These are phyloP conservation scores for Sinocyclocheilus maitianheensis DNA, from an alignment of 2,113 vertebrate species.

Conservation along the genomic window DNA sequence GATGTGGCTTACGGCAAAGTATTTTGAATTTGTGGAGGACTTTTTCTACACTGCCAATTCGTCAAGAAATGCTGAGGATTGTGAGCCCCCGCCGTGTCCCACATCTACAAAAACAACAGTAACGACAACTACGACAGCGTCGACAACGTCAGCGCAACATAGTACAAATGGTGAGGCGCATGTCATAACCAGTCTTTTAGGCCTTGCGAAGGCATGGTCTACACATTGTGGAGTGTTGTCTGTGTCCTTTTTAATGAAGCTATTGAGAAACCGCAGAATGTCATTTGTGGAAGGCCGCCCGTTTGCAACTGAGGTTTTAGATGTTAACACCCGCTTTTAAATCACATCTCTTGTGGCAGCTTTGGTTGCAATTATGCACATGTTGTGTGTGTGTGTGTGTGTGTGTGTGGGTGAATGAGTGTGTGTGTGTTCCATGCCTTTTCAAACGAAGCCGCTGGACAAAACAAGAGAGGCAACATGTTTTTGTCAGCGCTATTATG, in stretches of 20 bases:
- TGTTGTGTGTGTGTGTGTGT: not conserved
- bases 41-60: constrained; percentile 69
- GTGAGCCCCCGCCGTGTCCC: constrained; percentile 72
- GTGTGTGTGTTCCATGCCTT: constrained; percentile 47
- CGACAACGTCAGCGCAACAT: not conserved
- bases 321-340: constrained; percentile 60
- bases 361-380: constrained; percentile 60
- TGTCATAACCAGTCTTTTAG: not conserved
- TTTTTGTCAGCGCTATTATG: constrained; percentile 63
- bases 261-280: constrained; percentile 15
- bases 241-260: not conserved
- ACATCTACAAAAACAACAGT: constrained; percentile 56
- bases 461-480: constrained; percentile 61
- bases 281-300: constrained; percentile 20
- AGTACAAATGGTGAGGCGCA: constrained; percentile 56
- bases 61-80: constrained; percentile 63
- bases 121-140: constrained; percentile 29
- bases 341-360: constrained; percentile 65
- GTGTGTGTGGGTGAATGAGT: not conserved
- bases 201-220: not conserved
- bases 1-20: constrained; percentile 69
- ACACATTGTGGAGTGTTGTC: not conserved
- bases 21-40: constrained; percentile 76
- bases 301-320: constrained; percentile 29
- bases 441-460: constrained; percentile 66